phyloP scores from a whole-genome alignment of 2,797 vertebrate species.

The Telmatherina bonti region DNA sequence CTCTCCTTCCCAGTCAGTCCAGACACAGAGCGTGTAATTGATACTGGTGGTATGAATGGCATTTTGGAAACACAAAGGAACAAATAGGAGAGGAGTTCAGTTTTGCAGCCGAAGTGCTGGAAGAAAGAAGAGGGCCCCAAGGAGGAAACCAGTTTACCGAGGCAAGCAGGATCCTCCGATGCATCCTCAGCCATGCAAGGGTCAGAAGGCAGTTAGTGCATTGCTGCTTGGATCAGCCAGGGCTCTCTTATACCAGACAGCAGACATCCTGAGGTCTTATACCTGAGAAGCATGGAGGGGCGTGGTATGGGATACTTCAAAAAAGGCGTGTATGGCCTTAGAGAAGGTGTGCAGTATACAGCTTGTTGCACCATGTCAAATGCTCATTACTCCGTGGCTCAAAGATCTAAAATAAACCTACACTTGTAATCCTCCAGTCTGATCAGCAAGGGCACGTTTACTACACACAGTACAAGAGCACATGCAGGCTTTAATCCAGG shows the following conservation, averaged over 20 bases:
- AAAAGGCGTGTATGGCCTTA: constrained; percentile 14
- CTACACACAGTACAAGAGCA: constrained; percentile 24
- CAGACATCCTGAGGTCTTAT: constrained; percentile 34
- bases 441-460: constrained; percentile 54
- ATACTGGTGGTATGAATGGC: constrained; percentile 78
- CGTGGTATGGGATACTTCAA: constrained; percentile 25
- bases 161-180: constrained; percentile 7
- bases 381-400: constrained; percentile 60
- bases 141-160: constrained; percentile 32
- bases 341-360: not conserved
- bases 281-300: constrained; percentile 29
- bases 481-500: constrained; percentile 53
- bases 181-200: constrained; percentile 69
- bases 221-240: constrained; percentile 21
- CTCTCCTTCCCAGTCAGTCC: constrained; percentile 58
- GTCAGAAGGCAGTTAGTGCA: constrained; percentile 20
- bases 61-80: constrained; percentile 77
- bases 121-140: constrained; percentile 34
- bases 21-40: constrained; percentile 53
- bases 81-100: constrained; percentile 71
- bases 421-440: constrained; percentile 63
- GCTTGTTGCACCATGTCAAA: constrained; percentile 38
- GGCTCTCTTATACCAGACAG: constrained; percentile 10
- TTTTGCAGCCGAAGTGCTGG: constrained; percentile 53
- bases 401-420: constrained; percentile 72